Conservation (phyloP, 1,140 invertebrate genomes). For the Halyomorpha halys region DNA sequence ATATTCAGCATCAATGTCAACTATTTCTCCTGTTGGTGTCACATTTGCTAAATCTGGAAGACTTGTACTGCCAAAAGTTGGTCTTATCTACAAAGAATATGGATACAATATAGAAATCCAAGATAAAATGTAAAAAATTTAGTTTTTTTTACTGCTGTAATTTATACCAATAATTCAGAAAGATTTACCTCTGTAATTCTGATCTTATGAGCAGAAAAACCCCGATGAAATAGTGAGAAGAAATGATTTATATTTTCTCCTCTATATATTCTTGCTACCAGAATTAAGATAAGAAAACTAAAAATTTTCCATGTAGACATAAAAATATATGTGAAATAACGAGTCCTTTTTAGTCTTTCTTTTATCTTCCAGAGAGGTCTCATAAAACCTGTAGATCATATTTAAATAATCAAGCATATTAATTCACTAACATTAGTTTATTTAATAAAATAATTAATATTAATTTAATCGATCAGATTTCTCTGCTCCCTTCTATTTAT, state of each 20-base stretch:
- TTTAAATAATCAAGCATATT: constrained; percentile 13
- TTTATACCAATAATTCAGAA: no score
- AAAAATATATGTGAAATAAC: constrained; percentile 83
- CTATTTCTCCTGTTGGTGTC: constrained; percentile 56
- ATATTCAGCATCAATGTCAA: constrained; percentile 53
- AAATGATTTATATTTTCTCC: constrained; percentile 66
- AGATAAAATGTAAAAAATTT: no score
- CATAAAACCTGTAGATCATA: constrained; percentile 50
- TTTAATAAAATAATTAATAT: no score
- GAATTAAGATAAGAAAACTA: constrained; percentile 60
- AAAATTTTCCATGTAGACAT: constrained; percentile 82
- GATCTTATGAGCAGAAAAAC: constrained; percentile 68
- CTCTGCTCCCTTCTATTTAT: no score
- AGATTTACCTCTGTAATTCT: constrained; percentile 57
- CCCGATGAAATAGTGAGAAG: constrained; percentile 60
- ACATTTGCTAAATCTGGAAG: constrained; percentile 65
- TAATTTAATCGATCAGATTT: no score
- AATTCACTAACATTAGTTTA: no score
- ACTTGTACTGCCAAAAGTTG: constrained; percentile 36
- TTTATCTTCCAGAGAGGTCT: constrained; percentile 69
- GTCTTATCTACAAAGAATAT: constrained; percentile 42
- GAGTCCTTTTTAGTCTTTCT: constrained; percentile 62
- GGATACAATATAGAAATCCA: no score
- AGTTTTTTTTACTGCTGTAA: no score
- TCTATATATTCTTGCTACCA: constrained; percentile 61